Evolutionary conservation across 2,797 vertebrate genomes (phyloP).

Genomic region (Anniella stebbinsi): DNA sequence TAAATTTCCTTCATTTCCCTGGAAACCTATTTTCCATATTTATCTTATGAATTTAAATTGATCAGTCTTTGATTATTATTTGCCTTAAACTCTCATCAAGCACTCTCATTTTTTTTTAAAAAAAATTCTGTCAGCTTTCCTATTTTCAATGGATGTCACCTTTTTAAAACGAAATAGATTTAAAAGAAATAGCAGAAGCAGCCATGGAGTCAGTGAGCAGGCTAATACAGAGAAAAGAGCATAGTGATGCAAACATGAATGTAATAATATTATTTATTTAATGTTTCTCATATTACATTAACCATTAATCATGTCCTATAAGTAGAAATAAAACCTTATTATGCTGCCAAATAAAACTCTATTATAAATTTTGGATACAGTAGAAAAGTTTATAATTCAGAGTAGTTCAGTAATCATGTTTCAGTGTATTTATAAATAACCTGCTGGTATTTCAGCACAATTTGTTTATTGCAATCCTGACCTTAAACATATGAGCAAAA

Average conservation of each 20-base stretch:
- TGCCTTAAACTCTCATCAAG: conserved; percentile 1
- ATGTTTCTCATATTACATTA: conserved; percentile 67
- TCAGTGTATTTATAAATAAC: conserved; percentile 41
- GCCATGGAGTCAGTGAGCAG: conserved; percentile 46
- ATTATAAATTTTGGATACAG: conserved; percentile 34
- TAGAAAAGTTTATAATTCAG: conserved; percentile 48
- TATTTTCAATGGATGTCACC: conserved; percentile 31
- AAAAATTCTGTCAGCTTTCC: conserved; percentile 26
- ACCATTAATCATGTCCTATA: conserved; percentile 47
- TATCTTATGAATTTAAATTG: conserved; percentile 53
- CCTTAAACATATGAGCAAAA: conserved; percentile 15
- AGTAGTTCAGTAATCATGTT: conserved; percentile 33
- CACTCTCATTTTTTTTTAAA: not conserved
- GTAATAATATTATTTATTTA: conserved; percentile 57
- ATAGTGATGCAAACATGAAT: conserved; percentile 55
- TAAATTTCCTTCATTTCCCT: conserved; percentile 27
- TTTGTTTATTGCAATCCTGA: not conserved
- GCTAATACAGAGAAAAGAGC: conserved; percentile 58
- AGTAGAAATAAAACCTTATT: conserved; percentile 56
- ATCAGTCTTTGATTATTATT: conserved; percentile 44
- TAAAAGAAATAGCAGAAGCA: conserved; percentile 48
- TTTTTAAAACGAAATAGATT: conserved; percentile 51
- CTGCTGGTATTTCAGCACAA: conserved; percentile 6
- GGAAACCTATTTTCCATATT: conserved; percentile 31
- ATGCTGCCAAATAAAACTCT: conserved; percentile 35